Percentiles rank a stretch among this genome's conserved stretches.
phyloP scores from a whole-genome alignment of 1,140 invertebrate genomes.

The Melanaphis sacchari region DNA sequence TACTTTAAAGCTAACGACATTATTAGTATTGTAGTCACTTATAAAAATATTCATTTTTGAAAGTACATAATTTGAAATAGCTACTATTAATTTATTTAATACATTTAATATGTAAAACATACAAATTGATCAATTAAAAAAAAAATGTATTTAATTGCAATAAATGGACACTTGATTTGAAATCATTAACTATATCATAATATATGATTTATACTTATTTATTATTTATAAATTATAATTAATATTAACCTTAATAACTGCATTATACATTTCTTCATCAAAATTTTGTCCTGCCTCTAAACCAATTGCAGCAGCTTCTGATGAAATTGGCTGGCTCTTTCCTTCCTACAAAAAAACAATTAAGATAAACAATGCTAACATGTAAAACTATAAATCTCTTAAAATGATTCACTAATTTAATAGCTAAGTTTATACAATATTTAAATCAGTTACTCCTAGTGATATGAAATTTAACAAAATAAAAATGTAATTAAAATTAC shows the following conservation, averaged over 20 bases:
- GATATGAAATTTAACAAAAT: background rate
- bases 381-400: background rate
- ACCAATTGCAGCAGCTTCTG: conserved; percentile 73
- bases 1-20: background rate
- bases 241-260: conserved; percentile 68
- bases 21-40: background rate
- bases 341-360: conserved; percentile 69
- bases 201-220: background rate
- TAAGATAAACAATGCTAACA: conserved; percentile 35
- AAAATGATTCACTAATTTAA: background rate
- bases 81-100: too few relatives aligned
- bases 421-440: background rate
- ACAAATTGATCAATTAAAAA: background rate
- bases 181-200: background rate
- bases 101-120: too few relatives aligned
- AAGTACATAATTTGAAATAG: background rate
- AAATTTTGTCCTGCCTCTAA: conserved; percentile 69
- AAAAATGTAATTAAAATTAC: background rate
- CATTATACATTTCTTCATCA: conserved; percentile 76
- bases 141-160: background rate
- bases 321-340: conserved; percentile 77
- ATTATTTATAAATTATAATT: conserved; percentile 15
- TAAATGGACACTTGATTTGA: background rate
- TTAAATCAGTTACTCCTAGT: background rate
- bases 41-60: background rate